phyloP scores from a whole-genome alignment of 2,888 invertebrate species.

The Drosophila neonasuta region DNA sequence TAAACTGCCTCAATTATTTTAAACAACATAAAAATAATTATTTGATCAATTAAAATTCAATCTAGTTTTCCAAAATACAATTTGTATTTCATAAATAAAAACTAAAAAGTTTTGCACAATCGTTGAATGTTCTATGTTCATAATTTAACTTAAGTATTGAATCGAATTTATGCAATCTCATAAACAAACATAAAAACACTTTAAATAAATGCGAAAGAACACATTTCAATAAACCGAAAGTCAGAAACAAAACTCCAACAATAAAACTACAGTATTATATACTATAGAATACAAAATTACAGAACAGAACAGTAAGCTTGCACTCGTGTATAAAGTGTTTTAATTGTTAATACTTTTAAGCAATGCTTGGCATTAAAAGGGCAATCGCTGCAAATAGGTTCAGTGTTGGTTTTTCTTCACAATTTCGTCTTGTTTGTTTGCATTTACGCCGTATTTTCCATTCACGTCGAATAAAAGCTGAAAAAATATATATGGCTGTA shows the following conservation, averaged over 20 bases:
- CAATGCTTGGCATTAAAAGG: conserved; percentile 34
- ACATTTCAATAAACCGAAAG: background rate
- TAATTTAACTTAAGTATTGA: no score
- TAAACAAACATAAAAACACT: background rate
- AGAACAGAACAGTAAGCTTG: background rate
- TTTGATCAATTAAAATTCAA: no score
- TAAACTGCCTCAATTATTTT: no score
- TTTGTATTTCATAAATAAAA: no score
- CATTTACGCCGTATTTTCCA: conserved; percentile 18
- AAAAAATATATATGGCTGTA: conserved; percentile 11
- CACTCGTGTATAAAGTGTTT: conserved; percentile 8
- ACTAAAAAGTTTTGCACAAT: no score
- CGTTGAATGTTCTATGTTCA: no score
- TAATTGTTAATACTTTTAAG: conserved; percentile 32
- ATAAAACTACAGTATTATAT: background rate
- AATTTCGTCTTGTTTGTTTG: conserved; percentile 32
- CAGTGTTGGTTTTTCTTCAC: conserved; percentile 20
- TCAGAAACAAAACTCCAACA: background rate
- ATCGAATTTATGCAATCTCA: no score
- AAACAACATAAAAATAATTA: no score
- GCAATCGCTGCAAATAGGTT: conserved; percentile 44
- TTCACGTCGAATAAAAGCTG: conserved; percentile 37
- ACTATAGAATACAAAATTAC: no score
- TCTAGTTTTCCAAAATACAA: background rate
- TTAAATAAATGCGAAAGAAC: background rate